These are phyloP conservation scores for Tor tambroides DNA, from an alignment of 2,113 vertebrate species.

Conservation along the genomic window DNA sequence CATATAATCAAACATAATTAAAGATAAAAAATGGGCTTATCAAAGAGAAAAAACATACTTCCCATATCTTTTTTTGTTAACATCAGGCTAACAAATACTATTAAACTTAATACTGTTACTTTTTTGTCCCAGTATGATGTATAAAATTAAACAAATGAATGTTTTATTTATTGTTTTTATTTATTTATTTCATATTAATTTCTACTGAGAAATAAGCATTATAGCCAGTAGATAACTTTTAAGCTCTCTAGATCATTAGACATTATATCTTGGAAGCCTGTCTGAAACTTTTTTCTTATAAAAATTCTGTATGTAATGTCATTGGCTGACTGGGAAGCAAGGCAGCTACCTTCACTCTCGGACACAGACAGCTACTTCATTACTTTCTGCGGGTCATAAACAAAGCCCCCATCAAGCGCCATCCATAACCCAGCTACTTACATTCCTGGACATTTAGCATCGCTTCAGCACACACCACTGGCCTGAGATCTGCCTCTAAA, in stretches of 20 bases:
- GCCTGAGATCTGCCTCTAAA: constrained; percentile 57
- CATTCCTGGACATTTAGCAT: constrained; percentile 71
- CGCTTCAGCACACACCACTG: constrained; percentile 55
- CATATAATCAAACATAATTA: neutral
- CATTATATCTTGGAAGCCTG: neutral
- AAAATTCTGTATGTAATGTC: neutral
- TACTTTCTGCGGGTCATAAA: constrained; percentile 70
- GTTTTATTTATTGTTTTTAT: neutral
- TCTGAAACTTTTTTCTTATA: neutral
- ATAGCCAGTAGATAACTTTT: neutral
- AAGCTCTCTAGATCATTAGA: neutral
- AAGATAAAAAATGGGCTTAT: neutral
- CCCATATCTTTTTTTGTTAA: neutral
- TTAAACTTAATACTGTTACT: neutral
- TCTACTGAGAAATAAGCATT: neutral
- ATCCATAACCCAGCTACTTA: constrained; percentile 55
- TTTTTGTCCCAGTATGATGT: neutral
- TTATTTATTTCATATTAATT: neutral
- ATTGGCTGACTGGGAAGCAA: neutral
- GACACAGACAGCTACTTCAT: constrained; percentile 57
- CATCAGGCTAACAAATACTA: neutral
- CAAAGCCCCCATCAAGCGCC: constrained; percentile 67
- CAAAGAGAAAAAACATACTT: neutral
- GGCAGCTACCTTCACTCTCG: neutral
- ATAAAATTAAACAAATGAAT: no score